These are phyloP conservation scores for Panurus biarmicus DNA, from an alignment of 2,113 vertebrate species.

Conservation along the genomic window DNA sequence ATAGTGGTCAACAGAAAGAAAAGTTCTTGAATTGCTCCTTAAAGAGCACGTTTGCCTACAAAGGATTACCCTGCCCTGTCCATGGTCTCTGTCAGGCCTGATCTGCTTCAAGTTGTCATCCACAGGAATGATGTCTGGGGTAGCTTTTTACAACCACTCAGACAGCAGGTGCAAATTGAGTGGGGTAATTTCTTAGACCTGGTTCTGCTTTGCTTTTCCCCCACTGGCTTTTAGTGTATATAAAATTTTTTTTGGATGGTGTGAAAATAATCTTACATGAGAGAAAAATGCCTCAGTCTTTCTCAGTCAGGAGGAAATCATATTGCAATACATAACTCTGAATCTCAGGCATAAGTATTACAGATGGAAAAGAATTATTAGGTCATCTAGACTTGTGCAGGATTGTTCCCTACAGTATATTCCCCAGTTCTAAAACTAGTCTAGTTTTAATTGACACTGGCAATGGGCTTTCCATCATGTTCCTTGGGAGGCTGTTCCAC, in stretches of 20 bases:
- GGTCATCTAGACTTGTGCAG: conserved; percentile 13
- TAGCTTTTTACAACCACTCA: neutral
- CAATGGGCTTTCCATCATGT: conserved; percentile 28
- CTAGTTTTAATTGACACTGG: conserved; percentile 38
- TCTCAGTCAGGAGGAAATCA: conserved; percentile 9
- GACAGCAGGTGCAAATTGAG: neutral
- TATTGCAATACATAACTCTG: conserved; percentile 25
- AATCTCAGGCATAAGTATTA: neutral
- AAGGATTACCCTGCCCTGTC: neutral
- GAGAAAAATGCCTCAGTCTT: conserved; percentile 1
- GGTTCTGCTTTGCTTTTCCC: neutral
- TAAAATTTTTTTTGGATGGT: neutral
- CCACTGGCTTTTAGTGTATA: neutral
- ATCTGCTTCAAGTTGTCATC: neutral
- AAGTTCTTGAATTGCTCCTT: neutral
- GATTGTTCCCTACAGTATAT: conserved; percentile 35
- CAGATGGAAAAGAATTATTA: conserved; percentile 43
- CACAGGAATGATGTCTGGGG: accelerated
- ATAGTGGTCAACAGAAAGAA: neutral
- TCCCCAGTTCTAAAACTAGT: conserved; percentile 14
- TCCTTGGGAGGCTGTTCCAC: conserved; percentile 20
- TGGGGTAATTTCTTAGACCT: neutral
- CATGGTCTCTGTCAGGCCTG: neutral
- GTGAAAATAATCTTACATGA: neutral
- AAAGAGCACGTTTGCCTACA: neutral